These are phyloP conservation scores for Brenthis hecate DNA, from an alignment of 2,888 invertebrate species.

Conservation along the genomic window DNA sequence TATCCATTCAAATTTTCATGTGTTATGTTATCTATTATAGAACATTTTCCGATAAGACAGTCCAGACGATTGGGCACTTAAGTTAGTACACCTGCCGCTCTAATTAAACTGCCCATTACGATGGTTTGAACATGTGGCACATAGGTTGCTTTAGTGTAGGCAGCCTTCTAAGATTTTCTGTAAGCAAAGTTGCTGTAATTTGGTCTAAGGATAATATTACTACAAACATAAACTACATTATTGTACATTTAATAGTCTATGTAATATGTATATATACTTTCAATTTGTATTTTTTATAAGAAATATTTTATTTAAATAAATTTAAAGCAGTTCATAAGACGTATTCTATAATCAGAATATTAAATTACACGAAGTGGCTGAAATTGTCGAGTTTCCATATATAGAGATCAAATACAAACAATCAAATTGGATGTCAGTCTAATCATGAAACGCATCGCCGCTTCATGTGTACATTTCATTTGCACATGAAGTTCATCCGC, in stretches of 20 bases:
- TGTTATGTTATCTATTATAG: not conserved
- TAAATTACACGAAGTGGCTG: not conserved
- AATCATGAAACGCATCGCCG: constrained; percentile 6
- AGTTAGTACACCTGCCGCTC: constrained; percentile 5
- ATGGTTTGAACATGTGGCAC: not conserved
- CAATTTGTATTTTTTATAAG: no score
- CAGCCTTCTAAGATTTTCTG: not conserved
- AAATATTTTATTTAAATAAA: no score
- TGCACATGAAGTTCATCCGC: constrained; percentile 12
- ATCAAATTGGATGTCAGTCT: constrained; percentile 15
- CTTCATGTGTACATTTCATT: constrained; percentile 27
- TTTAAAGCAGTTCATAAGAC: no score
- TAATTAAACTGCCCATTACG: constrained; percentile 4
- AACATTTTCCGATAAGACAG: not conserved
- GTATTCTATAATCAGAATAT: no score
- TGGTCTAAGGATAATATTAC: no score
- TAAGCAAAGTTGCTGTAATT: no score
- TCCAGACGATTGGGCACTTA: constrained; percentile 1
- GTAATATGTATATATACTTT: no score
- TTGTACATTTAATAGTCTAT: no score
- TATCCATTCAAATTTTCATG: no score
- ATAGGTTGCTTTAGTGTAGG: not conserved
- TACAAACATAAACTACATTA: no score
- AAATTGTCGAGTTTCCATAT: not conserved
- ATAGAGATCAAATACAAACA: constrained; percentile 18